Conservation (phyloP, 2,888 invertebrate species). For the Torymus tubicola region DNA sequence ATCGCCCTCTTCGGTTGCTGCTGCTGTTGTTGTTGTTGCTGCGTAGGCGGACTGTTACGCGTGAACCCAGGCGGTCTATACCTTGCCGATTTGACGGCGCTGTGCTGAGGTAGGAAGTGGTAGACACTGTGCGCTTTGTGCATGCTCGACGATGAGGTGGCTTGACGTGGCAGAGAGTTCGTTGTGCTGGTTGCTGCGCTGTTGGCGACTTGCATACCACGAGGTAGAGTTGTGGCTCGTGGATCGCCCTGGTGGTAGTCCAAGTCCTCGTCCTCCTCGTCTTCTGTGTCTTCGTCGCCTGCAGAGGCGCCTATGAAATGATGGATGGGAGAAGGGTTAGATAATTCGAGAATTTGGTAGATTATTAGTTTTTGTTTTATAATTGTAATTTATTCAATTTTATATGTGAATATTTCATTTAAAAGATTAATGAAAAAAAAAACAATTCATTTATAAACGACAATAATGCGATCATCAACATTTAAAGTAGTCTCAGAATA, state of each 20-base stretch:
- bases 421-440: too few species aligned
- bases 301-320: constrained; percentile 75
- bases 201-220: constrained; percentile 79
- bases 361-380: too few species aligned
- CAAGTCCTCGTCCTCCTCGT: constrained; percentile 71
- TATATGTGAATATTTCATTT: too few species aligned
- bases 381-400: too few species aligned
- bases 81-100: constrained; percentile 89
- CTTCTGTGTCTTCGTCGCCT: constrained; percentile 75
- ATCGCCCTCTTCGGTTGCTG: constrained; percentile 84
- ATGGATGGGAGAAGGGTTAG: too few species aligned
- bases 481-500: too few species aligned
- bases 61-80: constrained; percentile 91
- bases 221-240: constrained; percentile 81
- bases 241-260: constrained; percentile 75
- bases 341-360: too few species aligned
- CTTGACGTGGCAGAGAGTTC: constrained; percentile 87
- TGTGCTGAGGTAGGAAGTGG: constrained; percentile 78
- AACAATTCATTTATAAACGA: too few species aligned
- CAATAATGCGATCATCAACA: too few species aligned
- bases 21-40: constrained; percentile 71
- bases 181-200: constrained; percentile 76
- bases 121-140: constrained; percentile 83
- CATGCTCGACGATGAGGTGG: constrained; percentile 78
- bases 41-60: constrained; percentile 75